These are phyloP conservation scores for Cyaniris semiargus DNA, from an alignment of 2,888 invertebrate genomes.

Conservation along the genomic window DNA sequence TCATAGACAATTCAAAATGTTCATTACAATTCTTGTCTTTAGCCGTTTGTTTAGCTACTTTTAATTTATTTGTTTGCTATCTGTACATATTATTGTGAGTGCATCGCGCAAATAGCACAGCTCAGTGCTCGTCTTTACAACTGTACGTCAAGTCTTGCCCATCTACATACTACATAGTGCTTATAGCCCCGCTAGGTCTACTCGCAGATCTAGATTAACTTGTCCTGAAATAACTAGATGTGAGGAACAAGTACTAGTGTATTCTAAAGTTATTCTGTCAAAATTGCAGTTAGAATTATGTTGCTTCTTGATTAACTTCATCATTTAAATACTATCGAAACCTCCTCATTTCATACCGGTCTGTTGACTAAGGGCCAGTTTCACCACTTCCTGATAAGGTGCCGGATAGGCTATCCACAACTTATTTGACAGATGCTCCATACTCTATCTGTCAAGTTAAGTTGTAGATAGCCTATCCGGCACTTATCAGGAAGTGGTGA, in stretches of 20 bases:
- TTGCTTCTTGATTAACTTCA: too few species aligned
- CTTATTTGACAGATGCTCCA: too few species aligned
- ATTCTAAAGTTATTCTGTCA: background rate
- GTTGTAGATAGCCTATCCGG: too few species aligned
- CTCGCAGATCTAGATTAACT: constrained; percentile 32
- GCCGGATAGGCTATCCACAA: too few species aligned
- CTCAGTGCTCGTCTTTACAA: constrained; percentile 44
- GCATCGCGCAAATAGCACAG: constrained; percentile 42
- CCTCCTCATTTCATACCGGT: too few species aligned
- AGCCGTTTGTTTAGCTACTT: background rate
- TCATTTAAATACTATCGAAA: too few species aligned
- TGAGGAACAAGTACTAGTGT: background rate
- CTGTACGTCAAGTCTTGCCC: constrained; percentile 38
- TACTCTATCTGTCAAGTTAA: too few species aligned
- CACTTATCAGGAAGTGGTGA: too few species aligned
- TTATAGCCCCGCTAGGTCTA: constrained; percentile 5
- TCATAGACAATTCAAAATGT: too few species aligned
- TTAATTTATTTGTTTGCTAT: constrained; percentile 36
- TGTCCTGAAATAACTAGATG: constrained; percentile 31
- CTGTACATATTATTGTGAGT: constrained; percentile 40
- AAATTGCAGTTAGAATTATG: background rate
- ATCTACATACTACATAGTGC: constrained; percentile 21
- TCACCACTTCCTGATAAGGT: too few species aligned
- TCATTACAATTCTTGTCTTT: background rate
- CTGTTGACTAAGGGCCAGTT: too few species aligned